Percentiles rank a stretch among this genome's conserved stretches.
These are phyloP conservation scores for Drosophila putrida DNA, from an alignment of 2,888 invertebrate genomes.

Conservation along the genomic window DNA sequence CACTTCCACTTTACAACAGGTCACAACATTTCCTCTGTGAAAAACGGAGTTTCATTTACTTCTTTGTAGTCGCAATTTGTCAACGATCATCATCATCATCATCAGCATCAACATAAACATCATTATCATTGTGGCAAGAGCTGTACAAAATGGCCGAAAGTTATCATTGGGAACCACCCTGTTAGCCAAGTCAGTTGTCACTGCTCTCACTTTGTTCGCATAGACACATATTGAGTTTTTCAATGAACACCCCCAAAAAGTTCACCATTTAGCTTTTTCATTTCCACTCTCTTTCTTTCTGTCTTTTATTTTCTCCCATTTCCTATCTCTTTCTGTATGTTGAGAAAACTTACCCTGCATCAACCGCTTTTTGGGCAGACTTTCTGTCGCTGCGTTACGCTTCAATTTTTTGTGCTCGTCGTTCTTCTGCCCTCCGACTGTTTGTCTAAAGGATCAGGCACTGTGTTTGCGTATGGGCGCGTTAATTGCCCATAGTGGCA, in stretches of 20 bases:
- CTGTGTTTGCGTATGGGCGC: conserved; percentile 81
- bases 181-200: conserved; percentile 27
- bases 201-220: conserved; percentile 40
- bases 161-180: conserved; percentile 28
- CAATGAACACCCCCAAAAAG: conserved; percentile 74
- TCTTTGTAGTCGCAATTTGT: conserved; percentile 27
- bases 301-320: neutral
- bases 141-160: conserved; percentile 65
- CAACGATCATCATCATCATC: conserved; percentile 47
- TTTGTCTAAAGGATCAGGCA: conserved; percentile 84
- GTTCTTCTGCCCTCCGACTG: conserved; percentile 46
- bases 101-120: conserved; percentile 10
- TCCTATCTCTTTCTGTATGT: neutral
- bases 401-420: conserved; percentile 8
- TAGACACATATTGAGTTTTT: conserved; percentile 76
- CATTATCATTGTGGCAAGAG: conserved; percentile 2
- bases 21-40: conserved; percentile 48
- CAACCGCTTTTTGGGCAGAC: conserved; percentile 29
- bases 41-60: conserved; percentile 20
- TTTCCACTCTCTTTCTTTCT: neutral
- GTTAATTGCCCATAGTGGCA: conserved; percentile 84
- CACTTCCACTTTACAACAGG: conserved; percentile 47
- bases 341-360: conserved; percentile 38
- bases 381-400: conserved; percentile 26
- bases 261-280: conserved; percentile 15